Conservation (phyloP, 2,888 invertebrate genomes). For the Matsumyia berberina region DNA sequence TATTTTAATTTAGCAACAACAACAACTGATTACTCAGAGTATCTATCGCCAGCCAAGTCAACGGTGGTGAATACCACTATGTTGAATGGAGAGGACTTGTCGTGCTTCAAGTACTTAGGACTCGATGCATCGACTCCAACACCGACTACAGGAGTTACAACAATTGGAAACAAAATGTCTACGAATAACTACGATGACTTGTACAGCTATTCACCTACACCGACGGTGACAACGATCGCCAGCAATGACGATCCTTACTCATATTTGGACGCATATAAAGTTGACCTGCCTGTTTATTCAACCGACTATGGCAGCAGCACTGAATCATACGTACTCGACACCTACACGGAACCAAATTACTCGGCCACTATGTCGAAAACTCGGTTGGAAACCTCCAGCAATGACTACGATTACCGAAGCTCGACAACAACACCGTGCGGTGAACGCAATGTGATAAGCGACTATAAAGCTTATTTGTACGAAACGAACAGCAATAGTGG, state of each 20-base stretch:
- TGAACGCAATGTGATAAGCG: constrained; percentile 42
- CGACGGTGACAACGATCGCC: constrained; percentile 63
- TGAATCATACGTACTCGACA: constrained; percentile 46
- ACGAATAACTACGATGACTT: constrained; percentile 44
- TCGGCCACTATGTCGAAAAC: constrained; percentile 54
- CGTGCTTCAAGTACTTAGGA: constrained; percentile 48
- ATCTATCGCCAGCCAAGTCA: constrained; percentile 46
- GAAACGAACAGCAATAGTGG: constrained; percentile 71
- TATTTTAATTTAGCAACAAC: constrained; percentile 55
- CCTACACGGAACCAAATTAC: constrained; percentile 64
- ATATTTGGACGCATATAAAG: constrained; percentile 67
- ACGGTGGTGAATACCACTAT: constrained; percentile 39
- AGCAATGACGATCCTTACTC: constrained; percentile 67
- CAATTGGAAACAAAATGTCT: constrained; percentile 6
- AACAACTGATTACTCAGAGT: constrained; percentile 68
- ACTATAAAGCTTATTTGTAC: constrained; percentile 60
- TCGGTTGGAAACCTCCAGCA: constrained; percentile 47
- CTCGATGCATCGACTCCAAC: constrained; percentile 49
- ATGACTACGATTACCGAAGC: constrained; percentile 63
- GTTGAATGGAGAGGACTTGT: constrained; percentile 31
- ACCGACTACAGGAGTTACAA: constrained; percentile 26
- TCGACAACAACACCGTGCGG: constrained; percentile 54
- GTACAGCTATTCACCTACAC: constrained; percentile 62
- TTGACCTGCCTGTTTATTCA: constrained; percentile 59
- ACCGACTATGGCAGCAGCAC: constrained; percentile 50